These are phyloP conservation scores for Smithornis capensis DNA, from an alignment of 2,113 vertebrate genomes.

Conservation along the genomic window DNA sequence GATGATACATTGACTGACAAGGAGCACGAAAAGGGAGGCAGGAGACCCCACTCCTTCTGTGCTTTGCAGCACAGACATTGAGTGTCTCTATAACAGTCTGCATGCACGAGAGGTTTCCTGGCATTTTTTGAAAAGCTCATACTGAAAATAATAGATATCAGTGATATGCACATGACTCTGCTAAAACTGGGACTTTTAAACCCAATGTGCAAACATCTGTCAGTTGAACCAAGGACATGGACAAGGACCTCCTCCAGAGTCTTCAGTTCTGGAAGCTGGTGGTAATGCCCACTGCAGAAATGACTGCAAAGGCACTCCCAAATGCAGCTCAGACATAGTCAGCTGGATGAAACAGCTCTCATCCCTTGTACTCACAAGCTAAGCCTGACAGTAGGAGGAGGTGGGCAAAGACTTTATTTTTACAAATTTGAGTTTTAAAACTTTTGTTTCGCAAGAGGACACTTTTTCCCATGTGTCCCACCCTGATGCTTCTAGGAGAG, in stretches of 20 bases:
- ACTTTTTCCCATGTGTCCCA: not conserved
- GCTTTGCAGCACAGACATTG: not conserved
- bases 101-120: not conserved
- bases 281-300: not conserved
- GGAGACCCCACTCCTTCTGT: not conserved
- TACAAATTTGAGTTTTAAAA: not conserved
- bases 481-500: not conserved
- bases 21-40: not conserved
- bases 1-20: not conserved
- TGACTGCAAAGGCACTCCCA: not conserved
- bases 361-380: not conserved
- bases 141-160: not conserved
- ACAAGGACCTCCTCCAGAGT: not conserved
- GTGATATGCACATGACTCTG: rapidly evolving
- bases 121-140: not conserved
- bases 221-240: not conserved
- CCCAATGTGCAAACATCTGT: not conserved
- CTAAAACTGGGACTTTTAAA: not conserved
- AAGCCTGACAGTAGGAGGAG: not conserved
- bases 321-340: not conserved
- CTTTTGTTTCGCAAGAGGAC: not conserved
- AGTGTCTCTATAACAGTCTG: rapidly evolving
- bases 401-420: not conserved
- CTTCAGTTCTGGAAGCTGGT: not conserved
- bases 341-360: not conserved